These are phyloP conservation scores for Tragelaphus buxtoni DNA, from an alignment of 2,113 vertebrate genomes.

Conservation along the genomic window DNA sequence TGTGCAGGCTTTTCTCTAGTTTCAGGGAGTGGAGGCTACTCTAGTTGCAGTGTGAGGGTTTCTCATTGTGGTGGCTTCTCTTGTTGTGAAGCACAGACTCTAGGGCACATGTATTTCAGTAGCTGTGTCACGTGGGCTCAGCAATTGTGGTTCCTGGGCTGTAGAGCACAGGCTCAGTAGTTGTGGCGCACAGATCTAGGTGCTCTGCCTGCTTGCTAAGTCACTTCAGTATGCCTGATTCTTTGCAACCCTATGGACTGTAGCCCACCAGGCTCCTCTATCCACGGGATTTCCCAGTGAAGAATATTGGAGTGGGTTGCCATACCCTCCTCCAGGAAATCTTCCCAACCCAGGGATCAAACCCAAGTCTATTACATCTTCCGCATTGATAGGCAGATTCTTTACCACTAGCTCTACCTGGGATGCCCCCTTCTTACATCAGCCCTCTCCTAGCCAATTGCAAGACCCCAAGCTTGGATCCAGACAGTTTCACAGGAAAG, in stretches of 20 bases:
- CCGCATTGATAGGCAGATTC: rapidly evolving
- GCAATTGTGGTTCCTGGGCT: neutral
- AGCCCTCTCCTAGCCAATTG: rapidly evolving
- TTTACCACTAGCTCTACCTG: neutral
- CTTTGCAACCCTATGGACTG: neutral
- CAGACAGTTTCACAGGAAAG: neutral
- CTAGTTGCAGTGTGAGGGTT: neutral
- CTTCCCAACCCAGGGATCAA: neutral
- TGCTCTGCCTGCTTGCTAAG: neutral
- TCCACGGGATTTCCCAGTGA: neutral
- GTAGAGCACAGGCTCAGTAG: neutral
- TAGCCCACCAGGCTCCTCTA: neutral
- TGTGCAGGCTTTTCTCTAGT: neutral
- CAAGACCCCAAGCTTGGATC: rapidly evolving
- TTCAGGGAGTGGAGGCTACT: neutral
- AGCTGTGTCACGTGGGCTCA: neutral
- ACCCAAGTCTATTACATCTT: neutral
- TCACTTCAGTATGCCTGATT: neutral
- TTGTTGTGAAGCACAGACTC: neutral
- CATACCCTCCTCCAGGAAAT: neutral
- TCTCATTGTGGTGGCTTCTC: neutral
- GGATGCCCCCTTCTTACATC: neutral
- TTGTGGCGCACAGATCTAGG: neutral
- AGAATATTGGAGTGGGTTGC: neutral
- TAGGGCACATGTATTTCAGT: neutral